Percentiles rank a stretch among this genome's conserved stretches.
Conservation (phyloP, 2,888 invertebrate genomes). For the Hydrotaea cyrtoneurina region DNA sequence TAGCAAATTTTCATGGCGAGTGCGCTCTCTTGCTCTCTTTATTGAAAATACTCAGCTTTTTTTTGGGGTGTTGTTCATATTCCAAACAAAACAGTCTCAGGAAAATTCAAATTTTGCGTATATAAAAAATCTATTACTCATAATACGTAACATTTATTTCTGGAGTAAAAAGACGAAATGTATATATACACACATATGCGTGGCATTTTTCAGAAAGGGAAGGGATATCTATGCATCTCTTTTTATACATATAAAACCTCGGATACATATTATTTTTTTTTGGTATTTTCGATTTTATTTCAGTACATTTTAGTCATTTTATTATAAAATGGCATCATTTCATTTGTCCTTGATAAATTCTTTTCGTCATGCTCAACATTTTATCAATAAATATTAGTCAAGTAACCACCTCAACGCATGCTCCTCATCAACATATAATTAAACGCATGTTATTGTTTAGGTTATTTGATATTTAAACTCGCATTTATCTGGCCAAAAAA, state of each 20-base stretch:
- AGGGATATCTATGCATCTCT: neutral
- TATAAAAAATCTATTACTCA: slow-evolving; percentile 54
- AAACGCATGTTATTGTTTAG: slow-evolving; percentile 33
- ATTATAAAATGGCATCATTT: neutral
- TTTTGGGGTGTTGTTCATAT: slow-evolving; percentile 62
- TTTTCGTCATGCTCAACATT: neutral
- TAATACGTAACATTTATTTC: slow-evolving; percentile 63
- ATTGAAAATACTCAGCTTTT: slow-evolving; percentile 40
- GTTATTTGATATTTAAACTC: slow-evolving; percentile 60
- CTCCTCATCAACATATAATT: slow-evolving; percentile 24
- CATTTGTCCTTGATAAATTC: slow-evolving; percentile 9
- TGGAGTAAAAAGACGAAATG: slow-evolving; percentile 42
- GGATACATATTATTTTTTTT: neutral
- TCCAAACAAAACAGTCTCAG: slow-evolving; percentile 49
- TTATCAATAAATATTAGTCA: slow-evolving; percentile 11
- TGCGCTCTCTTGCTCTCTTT: slow-evolving; percentile 27
- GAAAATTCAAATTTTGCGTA: slow-evolving; percentile 54
- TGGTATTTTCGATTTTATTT: neutral
- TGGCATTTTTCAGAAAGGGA: neutral
- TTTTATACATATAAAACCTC: no score
- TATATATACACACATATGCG: neutral
- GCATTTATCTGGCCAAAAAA: slow-evolving; percentile 13
- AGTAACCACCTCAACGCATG: slow-evolving; percentile 30
- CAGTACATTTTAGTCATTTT: neutral
- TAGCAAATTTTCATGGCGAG: slow-evolving; percentile 2